Conservation (phyloP, 1,140 invertebrate genomes). For the Calliopsis andreniformis region DNA sequence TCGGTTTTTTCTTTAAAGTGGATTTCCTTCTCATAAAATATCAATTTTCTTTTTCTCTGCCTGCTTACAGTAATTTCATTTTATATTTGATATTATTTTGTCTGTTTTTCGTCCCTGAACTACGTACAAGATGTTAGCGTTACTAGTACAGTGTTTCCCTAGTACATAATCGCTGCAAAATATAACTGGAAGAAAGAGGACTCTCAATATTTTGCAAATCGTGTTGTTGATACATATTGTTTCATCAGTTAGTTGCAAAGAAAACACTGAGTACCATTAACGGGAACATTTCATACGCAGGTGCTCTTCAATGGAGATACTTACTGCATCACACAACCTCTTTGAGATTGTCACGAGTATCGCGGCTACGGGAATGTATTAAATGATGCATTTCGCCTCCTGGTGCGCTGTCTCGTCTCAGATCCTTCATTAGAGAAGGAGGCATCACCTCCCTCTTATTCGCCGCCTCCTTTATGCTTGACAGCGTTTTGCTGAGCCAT, state of each 20-base stretch:
- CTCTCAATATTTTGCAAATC: too few species aligned
- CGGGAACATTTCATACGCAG: neutral
- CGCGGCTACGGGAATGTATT: conserved; percentile 76
- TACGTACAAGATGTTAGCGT: neutral
- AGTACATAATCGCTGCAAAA: too few species aligned
- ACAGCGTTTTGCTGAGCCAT: conserved; percentile 95
- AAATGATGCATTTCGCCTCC: conserved; percentile 75
- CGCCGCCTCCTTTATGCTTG: conserved; percentile 79
- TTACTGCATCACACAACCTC: conserved; percentile 76
- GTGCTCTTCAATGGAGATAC: conserved; percentile 7
- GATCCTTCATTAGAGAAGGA: conserved; percentile 57
- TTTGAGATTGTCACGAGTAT: conserved; percentile 77
- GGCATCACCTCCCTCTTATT: conserved; percentile 76
- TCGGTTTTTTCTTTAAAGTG: conserved; percentile 39
- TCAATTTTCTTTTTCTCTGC: conserved; percentile 9
- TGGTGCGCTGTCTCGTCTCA: conserved; percentile 78
- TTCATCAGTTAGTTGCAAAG: too few species aligned
- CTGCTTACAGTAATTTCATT: conserved; percentile 28
- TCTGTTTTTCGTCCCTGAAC: neutral
- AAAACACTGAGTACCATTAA: too few species aligned
- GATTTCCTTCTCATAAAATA: conserved; percentile 42
- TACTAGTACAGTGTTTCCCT: too few species aligned
- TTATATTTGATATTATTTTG: conserved; percentile 6
- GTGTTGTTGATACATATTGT: too few species aligned
- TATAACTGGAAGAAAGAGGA: too few species aligned